Evolutionary conservation across 2,888 invertebrate genomes (phyloP).

Genomic region (Agrenia bidenticulata): DNA sequence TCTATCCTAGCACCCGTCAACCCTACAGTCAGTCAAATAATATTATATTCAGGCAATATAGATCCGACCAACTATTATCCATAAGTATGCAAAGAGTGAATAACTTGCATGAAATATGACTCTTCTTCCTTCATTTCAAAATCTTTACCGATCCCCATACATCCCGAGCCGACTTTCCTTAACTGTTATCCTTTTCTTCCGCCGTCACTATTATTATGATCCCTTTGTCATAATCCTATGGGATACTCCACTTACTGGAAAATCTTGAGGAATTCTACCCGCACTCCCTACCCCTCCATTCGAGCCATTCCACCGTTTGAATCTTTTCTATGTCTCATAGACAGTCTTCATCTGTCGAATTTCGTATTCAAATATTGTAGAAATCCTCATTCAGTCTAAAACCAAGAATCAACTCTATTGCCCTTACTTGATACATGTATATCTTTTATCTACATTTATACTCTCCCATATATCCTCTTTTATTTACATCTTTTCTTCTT

Average conservation of each 20-base stretch:
- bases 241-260: slow-evolving; percentile 30
- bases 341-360: slow-evolving; percentile 43
- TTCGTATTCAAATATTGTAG: slow-evolving; percentile 47
- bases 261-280: slow-evolving; percentile 16
- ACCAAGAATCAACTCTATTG: background rate
- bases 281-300: slow-evolving; percentile 4
- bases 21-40: background rate
- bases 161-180: slow-evolving; percentile 23
- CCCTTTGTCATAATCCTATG: slow-evolving; percentile 51
- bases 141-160: slow-evolving; percentile 41
- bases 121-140: slow-evolving; percentile 42
- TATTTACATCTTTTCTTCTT: no score
- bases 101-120: slow-evolving; percentile 49
- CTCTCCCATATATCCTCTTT: no score
- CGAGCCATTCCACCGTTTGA: no score
- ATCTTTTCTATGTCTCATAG: background rate
- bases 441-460: no score
- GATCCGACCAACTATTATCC: slow-evolving; percentile 13
- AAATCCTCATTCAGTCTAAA: background rate
- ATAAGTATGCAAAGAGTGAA: slow-evolving; percentile 49
- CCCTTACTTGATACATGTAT: no score
- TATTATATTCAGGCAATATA: background rate
- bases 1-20: no score
- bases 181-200: slow-evolving; percentile 44
- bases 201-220: slow-evolving; percentile 46